Evolutionary conservation across 2,113 vertebrate species (phyloP).

Genomic region (Raja brachyura): DNA sequence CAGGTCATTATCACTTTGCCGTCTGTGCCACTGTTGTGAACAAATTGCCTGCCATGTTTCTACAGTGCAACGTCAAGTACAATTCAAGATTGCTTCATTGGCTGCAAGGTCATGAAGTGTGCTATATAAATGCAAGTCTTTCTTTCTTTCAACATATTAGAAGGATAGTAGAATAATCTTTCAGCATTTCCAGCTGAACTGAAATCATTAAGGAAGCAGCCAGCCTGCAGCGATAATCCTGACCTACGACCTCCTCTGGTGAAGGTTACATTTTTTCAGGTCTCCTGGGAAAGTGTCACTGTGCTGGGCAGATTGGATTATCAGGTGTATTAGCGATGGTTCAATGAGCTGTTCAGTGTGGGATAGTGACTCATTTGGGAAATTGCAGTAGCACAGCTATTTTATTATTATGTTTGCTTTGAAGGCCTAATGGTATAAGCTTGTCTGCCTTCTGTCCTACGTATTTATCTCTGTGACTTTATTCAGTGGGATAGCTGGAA

Average conservation of each 20-base stretch:
- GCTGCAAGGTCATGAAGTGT: too few species aligned
- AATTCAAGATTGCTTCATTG: too few species aligned
- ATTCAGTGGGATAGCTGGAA: background rate
- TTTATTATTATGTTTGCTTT: background rate
- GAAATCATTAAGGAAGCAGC: slow-evolving; percentile 55
- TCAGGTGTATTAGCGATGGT: background rate
- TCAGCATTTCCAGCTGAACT: slow-evolving; percentile 60
- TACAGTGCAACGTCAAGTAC: too few species aligned
- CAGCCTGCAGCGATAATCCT: slow-evolving; percentile 57
- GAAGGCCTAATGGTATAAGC: background rate
- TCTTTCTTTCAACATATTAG: background rate
- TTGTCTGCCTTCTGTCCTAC: background rate
- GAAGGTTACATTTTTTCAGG: slow-evolving; percentile 48
- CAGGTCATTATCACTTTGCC: too few species aligned
- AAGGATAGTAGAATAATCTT: slow-evolving; percentile 50
- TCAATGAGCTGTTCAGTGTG: background rate
- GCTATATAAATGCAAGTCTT: too few species aligned
- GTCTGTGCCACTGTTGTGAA: too few species aligned
- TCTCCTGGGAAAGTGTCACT: slow-evolving; percentile 44
- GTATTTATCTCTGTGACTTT: background rate
- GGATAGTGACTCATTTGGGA: background rate
- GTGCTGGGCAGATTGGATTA: background rate
- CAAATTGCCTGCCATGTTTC: too few species aligned
- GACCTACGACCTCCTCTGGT: slow-evolving; percentile 56
- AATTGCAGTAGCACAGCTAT: background rate